Conservation (phyloP, 2,797 vertebrate species). For the Enteromius trimaculatus region DNA sequence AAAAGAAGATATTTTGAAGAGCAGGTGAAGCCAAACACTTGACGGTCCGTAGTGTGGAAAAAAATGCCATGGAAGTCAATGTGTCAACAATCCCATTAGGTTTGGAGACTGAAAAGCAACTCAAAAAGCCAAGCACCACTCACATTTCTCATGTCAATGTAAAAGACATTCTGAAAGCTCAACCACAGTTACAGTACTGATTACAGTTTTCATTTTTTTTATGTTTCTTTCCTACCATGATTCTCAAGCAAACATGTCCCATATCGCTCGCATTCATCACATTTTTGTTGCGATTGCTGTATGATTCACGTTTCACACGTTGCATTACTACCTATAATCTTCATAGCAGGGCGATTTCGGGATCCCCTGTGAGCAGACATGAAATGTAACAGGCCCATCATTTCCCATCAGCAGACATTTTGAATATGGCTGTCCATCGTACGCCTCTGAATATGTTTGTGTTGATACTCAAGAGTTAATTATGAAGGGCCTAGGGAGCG, state of each 20-base stretch:
- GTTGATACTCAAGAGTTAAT: conserved; percentile 67
- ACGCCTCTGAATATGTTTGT: conserved; percentile 48
- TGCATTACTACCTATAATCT: background rate
- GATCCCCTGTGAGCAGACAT: conserved; percentile 3
- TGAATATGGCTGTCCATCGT: conserved; percentile 53
- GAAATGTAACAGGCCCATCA: background rate
- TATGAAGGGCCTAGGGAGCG: conserved; percentile 54
- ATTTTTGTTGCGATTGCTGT: background rate
- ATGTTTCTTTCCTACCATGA: background rate
- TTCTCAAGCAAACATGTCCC: background rate
- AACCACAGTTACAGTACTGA: background rate
- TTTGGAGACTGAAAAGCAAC: background rate
- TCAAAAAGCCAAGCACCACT: background rate
- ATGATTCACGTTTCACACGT: background rate
- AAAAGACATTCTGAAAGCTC: background rate
- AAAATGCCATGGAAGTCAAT: background rate
- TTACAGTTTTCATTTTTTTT: background rate
- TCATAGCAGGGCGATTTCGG: background rate
- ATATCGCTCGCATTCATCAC: background rate
- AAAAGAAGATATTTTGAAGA: background rate
- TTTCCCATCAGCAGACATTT: conserved; percentile 18
- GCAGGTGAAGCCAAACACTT: background rate
- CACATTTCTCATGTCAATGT: background rate
- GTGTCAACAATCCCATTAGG: background rate
- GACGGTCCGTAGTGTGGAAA: background rate